Evolutionary conservation across 2,113 vertebrate genomes (phyloP), one percentile per base, ranked within the genome.

Genomic region (Noctilio leporinus): DNA sequence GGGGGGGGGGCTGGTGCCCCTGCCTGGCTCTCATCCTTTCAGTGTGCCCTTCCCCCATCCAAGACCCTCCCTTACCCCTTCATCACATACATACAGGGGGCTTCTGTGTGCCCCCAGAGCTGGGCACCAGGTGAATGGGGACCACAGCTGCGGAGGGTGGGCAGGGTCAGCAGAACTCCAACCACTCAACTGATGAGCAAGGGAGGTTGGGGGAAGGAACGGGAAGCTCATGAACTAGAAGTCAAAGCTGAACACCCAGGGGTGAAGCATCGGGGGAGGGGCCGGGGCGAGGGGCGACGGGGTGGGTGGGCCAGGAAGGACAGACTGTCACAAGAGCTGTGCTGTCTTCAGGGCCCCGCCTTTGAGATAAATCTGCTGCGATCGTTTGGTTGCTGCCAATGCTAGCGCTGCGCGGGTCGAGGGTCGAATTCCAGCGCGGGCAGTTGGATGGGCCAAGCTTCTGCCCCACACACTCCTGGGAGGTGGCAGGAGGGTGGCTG

Each of bases 381-480:
- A 1, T 4, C 24, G 20, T 59, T 35, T 49, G 43, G 53, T 33
- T 53, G 26, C 47, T 33, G 22, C 43, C n/a, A 33, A 70, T 45
- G 75, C 70, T 43, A 33, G 47, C 33, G 40, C 38, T 4, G 0
- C 0, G 0, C 45, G 26, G 28, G 64, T 76, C 85, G 57, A n/a
- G 62, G 92, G 73, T 73, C 96, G 49, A 28, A 86, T 91, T 82
- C 82, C 73, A n/a, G 83, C 59, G 70, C 8, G 4, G 12, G 30
- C 24, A 12, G 11, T 45, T 81, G 33, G 10, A n/a, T 6, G 14
- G 94, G 55, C 38, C 0, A 7, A 26, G 43, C 9, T 15, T 40
- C 47, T 16, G 51, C 92, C 82, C 92, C 82, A 35, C 75, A 10
- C 57, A n/a, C 53, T 67, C 57, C 17, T 10, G 38, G 51, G 75